Evolutionary conservation across 2,113 vertebrate species (phyloP).

Genomic region (Menidia beryllina): DNA sequence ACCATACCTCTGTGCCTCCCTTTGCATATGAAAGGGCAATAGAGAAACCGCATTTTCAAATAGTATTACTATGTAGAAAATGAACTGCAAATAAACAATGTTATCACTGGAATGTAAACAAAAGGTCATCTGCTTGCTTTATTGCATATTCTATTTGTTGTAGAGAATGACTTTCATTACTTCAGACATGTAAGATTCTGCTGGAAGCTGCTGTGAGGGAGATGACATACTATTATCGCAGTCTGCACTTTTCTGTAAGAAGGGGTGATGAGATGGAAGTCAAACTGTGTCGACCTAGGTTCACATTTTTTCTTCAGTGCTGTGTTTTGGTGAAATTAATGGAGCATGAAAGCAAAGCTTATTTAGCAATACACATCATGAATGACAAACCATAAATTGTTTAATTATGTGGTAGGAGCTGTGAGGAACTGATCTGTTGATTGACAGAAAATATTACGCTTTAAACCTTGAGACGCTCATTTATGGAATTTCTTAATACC

Average conservation of each 20-base stretch:
- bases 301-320: slow-evolving; percentile 16
- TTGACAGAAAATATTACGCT: background rate
- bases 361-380: background rate
- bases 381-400: background rate
- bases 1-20: background rate
- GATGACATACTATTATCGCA: background rate
- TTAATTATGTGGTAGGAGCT: background rate
- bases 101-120: background rate
- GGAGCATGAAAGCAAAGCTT: background rate
- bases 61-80: background rate
- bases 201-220: background rate
- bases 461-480: background rate
- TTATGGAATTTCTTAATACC: background rate
- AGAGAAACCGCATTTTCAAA: background rate
- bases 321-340: slow-evolving; percentile 13
- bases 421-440: background rate
- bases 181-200: background rate
- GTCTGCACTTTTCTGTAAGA: background rate
- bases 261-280: background rate
- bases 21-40: background rate
- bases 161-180: background rate
- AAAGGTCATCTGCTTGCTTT: background rate
- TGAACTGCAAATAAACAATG: background rate
- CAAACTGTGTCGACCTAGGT: slow-evolving; percentile 1
- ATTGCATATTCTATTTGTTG: slow-evolving; percentile 2